These are phyloP conservation scores for Cossypha dichroa DNA, from an alignment of 2,797 vertebrate genomes.

Conservation along the genomic window DNA sequence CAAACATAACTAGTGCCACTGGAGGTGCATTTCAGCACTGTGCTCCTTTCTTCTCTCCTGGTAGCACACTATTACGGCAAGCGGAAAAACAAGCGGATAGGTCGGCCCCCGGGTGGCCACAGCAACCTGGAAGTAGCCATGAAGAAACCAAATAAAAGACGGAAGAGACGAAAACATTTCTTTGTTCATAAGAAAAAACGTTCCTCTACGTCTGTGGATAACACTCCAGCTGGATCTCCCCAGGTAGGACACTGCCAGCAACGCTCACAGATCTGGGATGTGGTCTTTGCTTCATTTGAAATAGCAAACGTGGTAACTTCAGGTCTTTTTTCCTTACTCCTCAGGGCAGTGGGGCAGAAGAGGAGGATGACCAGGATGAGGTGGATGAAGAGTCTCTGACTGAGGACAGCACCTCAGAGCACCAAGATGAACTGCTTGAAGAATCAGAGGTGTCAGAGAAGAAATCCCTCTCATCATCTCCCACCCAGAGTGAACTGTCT, in stretches of 20 bases:
- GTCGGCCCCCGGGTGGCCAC: slow-evolving; percentile 91
- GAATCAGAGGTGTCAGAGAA: slow-evolving; percentile 92
- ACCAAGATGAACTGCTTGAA: slow-evolving; percentile 91
- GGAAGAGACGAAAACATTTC: slow-evolving; percentile 95
- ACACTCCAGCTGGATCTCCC: slow-evolving; percentile 94
- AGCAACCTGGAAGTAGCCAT: slow-evolving; percentile 91
- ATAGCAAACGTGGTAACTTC: not conserved
- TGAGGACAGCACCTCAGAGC: slow-evolving; percentile 91
- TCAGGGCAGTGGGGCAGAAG: slow-evolving; percentile 92
- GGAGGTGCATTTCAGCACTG: not conserved
- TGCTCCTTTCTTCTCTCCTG: slow-evolving; percentile 43
- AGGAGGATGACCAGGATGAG: slow-evolving; percentile 87
- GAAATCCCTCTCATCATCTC: slow-evolving; percentile 90
- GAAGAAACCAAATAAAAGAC: slow-evolving; percentile 90
- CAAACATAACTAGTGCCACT: not conserved
- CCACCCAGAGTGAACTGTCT: slow-evolving; percentile 77
- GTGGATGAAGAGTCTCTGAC: slow-evolving; percentile 92
- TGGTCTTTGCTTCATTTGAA: not conserved
- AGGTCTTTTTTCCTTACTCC: not conserved
- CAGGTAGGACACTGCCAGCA: slow-evolving; percentile 80
- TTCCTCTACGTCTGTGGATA: slow-evolving; percentile 91
- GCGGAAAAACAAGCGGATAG: slow-evolving; percentile 92
- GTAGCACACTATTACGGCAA: slow-evolving; percentile 96
- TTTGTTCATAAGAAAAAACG: slow-evolving; percentile 98
- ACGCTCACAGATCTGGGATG: fast-evolving